A percentile compares a stretch with the other conserved stretches of the same genome.
Conservation (phyloP, 2,888 invertebrate genomes). For the Drosophila ochracea region DNA sequence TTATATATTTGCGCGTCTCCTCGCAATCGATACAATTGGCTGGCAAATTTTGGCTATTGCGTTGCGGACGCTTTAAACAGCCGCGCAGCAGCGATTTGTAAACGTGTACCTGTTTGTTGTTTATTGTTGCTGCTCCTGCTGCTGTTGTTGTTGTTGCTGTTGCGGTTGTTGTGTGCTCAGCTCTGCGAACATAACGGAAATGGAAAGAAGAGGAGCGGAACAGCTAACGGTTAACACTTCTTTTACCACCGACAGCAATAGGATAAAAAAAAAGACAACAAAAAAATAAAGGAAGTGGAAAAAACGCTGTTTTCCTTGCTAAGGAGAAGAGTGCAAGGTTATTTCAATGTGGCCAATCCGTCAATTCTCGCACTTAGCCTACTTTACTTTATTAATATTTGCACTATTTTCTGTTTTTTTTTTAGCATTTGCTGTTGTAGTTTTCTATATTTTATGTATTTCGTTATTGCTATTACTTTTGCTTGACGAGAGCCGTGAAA, state of each 20-base stretch:
- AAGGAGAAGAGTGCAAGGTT: slow-evolving; percentile 12
- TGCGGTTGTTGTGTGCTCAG: slow-evolving; percentile 72
- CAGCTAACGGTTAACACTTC: slow-evolving; percentile 21
- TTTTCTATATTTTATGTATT: slow-evolving; percentile 1
- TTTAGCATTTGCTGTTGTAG: background rate
- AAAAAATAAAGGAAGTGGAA: slow-evolving; percentile 1
- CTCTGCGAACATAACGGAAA: slow-evolving; percentile 76
- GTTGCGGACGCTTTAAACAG: slow-evolving; percentile 83
- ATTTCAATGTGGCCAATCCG: slow-evolving; percentile 30
- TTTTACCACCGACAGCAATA: slow-evolving; percentile 5
- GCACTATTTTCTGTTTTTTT: background rate
- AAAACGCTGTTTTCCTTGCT: background rate
- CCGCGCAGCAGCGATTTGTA: slow-evolving; percentile 85
- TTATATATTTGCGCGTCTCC: slow-evolving; percentile 84
- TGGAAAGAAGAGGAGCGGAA: slow-evolving; percentile 24
- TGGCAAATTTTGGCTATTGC: slow-evolving; percentile 83
- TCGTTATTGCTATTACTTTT: slow-evolving; percentile 14
- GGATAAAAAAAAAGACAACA: slow-evolving; percentile 1
- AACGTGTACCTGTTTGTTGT: slow-evolving; percentile 71
- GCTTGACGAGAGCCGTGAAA: slow-evolving; percentile 17
- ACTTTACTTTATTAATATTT: background rate
- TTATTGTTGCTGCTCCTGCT: slow-evolving; percentile 7
- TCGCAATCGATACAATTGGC: slow-evolving; percentile 84
- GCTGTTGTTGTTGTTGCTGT: slow-evolving; percentile 1
- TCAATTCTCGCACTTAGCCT: background rate